Evolutionary conservation across 2,888 invertebrate genomes (phyloP).

Genomic region (Athripsodes cinereus): DNA sequence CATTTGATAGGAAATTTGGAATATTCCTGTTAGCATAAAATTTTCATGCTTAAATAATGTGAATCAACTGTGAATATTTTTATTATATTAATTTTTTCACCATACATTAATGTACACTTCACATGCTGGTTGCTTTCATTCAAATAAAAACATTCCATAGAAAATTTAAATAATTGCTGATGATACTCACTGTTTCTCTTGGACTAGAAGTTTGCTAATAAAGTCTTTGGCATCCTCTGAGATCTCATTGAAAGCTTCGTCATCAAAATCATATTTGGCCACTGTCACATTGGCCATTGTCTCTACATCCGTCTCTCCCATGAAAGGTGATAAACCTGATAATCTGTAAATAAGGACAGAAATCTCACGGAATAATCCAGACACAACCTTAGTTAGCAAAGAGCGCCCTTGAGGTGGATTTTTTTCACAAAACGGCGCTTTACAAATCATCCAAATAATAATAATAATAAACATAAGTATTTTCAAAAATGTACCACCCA

Average conservation of each 20-base stretch:
- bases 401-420: too few relatives aligned
- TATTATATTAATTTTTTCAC: too few relatives aligned
- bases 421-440: too few relatives aligned
- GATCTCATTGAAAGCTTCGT: conserved; percentile 93
- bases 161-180: not conserved
- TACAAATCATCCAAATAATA: too few relatives aligned
- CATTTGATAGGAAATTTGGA: too few relatives aligned
- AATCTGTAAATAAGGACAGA: conserved; percentile 53
- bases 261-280: conserved; percentile 95
- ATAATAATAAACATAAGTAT: not conserved
- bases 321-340: conserved; percentile 96
- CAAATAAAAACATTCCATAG: not conserved
- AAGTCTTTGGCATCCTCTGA: conserved; percentile 95
- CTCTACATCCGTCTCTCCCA: conserved; percentile 96
- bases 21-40: too few relatives aligned
- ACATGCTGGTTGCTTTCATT: not conserved
- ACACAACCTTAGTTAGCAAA: too few relatives aligned
- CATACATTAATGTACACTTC: not conserved
- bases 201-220: conserved; percentile 83
- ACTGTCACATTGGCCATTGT: conserved; percentile 99
- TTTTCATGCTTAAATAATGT: too few relatives aligned
- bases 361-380: too few relatives aligned
- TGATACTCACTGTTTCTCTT: conserved; percentile 82
- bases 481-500: too few relatives aligned
- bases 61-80: too few relatives aligned